These are phyloP conservation scores for Oppia nitens DNA, from an alignment of 1,140 invertebrate species.

Conservation along the genomic window DNA sequence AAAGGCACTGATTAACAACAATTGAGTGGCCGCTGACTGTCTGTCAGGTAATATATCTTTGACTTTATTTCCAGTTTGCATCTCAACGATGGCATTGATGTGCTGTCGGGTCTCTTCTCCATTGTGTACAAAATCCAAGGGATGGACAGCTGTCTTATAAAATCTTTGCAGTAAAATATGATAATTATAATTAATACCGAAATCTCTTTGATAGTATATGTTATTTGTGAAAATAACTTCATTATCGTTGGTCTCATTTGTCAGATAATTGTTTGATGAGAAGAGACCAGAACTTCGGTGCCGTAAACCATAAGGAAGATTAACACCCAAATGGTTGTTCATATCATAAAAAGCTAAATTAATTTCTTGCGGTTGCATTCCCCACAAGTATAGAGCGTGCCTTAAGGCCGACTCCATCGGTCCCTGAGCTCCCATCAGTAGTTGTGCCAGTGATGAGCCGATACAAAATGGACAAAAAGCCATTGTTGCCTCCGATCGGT, in stretches of 20 bases:
- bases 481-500: conserved; percentile 13
- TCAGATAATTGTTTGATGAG: neutral
- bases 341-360: conserved; percentile 23
- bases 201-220: conserved; percentile 23
- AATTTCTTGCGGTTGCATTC: conserved; percentile 23
- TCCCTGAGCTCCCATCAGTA: conserved; percentile 21
- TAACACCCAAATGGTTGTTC: conserved; percentile 20
- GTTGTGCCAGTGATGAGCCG: conserved; percentile 22
- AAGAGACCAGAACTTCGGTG: neutral
- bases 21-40: conserved; percentile 16
- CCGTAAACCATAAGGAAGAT: conserved; percentile 16
- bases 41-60: conserved; percentile 24
- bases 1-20: conserved; percentile 21
- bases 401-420: conserved; percentile 18
- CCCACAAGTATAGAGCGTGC: conserved; percentile 23
- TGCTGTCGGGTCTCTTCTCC: conserved; percentile 23
- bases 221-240: conserved; percentile 21
- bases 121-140: conserved; percentile 22
- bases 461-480: conserved; percentile 24
- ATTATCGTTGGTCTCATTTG: conserved; percentile 15
- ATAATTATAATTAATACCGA: conserved; percentile 22
- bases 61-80: conserved; percentile 28
- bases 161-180: conserved; percentile 21
- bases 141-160: conserved; percentile 23
- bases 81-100: conserved; percentile 29